Percentiles rank a stretch among this genome's conserved stretches.
Evolutionary conservation across 2,113 vertebrate species (phyloP).

Genomic region (Neolamprologus toae): DNA sequence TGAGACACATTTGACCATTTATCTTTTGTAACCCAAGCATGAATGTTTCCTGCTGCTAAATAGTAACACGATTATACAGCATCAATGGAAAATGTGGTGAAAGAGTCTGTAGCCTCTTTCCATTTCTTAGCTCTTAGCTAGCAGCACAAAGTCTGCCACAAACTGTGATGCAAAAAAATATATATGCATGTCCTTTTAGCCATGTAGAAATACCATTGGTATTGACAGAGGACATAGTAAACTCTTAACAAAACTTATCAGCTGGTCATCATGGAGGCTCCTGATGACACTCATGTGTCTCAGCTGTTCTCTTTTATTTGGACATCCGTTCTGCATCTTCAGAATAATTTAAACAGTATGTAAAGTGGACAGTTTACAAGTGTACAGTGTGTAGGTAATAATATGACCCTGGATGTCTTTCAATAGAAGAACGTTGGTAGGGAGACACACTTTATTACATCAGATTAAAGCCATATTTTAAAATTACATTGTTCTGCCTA

Average conservation of each 20-base stretch:
- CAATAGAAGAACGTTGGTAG: neutral
- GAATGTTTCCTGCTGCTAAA: neutral
- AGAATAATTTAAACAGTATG: fast-evolving
- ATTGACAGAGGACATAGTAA: neutral
- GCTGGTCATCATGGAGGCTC: neutral
- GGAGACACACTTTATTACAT: neutral
- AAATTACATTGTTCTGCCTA: neutral
- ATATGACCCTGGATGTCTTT: fast-evolving
- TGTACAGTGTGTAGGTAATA: neutral
- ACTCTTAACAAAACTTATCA: neutral
- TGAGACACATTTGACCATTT: neutral
- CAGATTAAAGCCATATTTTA: neutral
- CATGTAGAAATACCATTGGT: neutral
- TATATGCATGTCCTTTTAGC: neutral
- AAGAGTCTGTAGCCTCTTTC: neutral
- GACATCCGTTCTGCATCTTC: neutral
- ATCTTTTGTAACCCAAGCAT: neutral
- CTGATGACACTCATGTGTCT: neutral
- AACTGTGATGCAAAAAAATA: neutral
- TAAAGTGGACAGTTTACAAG: neutral
- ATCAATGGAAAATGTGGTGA: neutral
- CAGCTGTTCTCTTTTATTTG: neutral
- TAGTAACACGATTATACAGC: fast-evolving
- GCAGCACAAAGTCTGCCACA: neutral
- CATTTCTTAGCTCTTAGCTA: neutral